Conservation (phyloP, 2,888 invertebrate genomes). For the Balanococcus diminutus region DNA sequence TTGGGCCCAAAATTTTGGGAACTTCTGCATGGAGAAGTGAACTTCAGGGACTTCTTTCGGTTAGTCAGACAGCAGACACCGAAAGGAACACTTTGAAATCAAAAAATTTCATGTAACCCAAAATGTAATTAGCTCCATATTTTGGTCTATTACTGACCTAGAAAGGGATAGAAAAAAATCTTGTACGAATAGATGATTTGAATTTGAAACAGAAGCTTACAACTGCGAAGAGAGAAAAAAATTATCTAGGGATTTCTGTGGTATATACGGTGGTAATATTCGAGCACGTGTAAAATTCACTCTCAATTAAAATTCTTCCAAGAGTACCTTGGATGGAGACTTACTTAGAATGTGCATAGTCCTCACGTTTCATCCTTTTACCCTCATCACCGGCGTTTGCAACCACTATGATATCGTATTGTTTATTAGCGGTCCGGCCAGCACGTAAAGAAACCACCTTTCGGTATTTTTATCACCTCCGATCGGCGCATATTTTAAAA, state of each 20-base stretch:
- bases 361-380: constrained; percentile 2
- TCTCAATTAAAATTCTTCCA: constrained; percentile 22
- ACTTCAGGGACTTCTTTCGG: no score
- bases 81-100: no score
- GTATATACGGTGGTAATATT: neutral
- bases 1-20: no score
- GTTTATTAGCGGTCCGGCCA: constrained; percentile 7
- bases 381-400: neutral
- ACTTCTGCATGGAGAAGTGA: no score
- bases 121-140: no score
- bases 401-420: neutral
- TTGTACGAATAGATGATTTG: no score
- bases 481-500: constrained; percentile 27
- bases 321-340: neutral
- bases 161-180: no score
- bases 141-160: no score
- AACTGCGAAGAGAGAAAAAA: neutral
- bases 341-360: neutral
- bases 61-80: no score
- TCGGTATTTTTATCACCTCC: constrained; percentile 34
- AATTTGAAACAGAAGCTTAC: no score
- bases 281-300: neutral
- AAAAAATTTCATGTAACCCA: no score
- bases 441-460: constrained; percentile 36
- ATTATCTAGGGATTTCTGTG: neutral